phyloP scores from a whole-genome alignment of 2,113 vertebrate species.

The Puffinus mauretanicus region DNA sequence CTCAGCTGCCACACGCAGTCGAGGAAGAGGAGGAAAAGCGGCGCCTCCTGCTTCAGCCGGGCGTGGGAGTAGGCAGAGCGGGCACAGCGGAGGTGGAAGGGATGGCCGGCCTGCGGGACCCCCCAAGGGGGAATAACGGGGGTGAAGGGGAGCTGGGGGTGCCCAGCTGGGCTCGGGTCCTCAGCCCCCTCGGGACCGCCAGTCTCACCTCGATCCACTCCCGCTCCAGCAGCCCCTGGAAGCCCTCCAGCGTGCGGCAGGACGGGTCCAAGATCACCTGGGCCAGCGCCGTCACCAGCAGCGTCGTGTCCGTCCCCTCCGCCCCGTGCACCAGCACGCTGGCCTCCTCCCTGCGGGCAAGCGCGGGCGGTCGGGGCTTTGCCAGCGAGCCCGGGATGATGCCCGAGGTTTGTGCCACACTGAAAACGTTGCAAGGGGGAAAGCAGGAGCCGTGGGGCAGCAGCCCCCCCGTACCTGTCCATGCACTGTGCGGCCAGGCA shows the following conservation, averaged over 20 bases:
- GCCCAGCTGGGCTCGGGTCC: rapidly evolving
- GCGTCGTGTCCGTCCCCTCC: constrained; percentile 80
- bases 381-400: background rate
- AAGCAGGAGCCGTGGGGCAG: rapidly evolving
- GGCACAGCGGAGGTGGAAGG: constrained; percentile 82
- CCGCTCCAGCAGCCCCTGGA: constrained; percentile 83
- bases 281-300: constrained; percentile 84
- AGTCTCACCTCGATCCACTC: constrained; percentile 86
- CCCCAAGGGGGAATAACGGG: rapidly evolving
- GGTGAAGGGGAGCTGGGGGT: background rate
- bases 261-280: constrained; percentile 85
- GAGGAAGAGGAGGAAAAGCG: constrained; percentile 85
- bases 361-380: rapidly evolving
- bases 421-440: rapidly evolving
- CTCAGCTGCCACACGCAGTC: constrained; percentile 88
- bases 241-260: constrained; percentile 80
- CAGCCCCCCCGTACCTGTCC: constrained; percentile 75
- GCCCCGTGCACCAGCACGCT: constrained; percentile 83
- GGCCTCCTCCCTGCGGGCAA: constrained; percentile 74
- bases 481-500: constrained; percentile 84
- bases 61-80: constrained; percentile 79
- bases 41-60: constrained; percentile 81
- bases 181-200: rapidly evolving
- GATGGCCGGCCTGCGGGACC: constrained; percentile 79
- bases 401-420: rapidly evolving